These are phyloP conservation scores for Bombylius major DNA, from an alignment of 2,888 invertebrate species.

Conservation along the genomic window DNA sequence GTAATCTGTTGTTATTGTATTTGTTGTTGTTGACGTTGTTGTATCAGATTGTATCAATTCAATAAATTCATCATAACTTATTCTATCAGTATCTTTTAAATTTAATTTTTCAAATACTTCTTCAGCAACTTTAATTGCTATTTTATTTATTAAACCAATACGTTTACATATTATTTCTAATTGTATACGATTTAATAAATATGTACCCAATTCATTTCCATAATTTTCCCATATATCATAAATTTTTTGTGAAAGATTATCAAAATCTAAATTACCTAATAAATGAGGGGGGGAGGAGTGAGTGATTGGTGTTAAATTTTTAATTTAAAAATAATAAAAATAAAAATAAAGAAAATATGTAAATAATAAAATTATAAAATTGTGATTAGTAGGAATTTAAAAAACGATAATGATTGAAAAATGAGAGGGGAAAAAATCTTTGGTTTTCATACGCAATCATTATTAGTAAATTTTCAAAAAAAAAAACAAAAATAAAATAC, in stretches of 20 bases:
- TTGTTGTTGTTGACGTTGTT: slow-evolving; percentile 15
- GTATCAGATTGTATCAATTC: slow-evolving; percentile 44
- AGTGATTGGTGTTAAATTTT: slow-evolving; percentile 10
- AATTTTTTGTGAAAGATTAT: slow-evolving; percentile 41
- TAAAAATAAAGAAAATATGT: neutral
- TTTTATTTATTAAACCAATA: slow-evolving; percentile 47
- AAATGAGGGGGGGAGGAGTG: neutral
- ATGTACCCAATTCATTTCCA: slow-evolving; percentile 36
- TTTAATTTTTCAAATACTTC: slow-evolving; percentile 54
- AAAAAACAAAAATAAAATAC: no score
- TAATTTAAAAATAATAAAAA: neutral
- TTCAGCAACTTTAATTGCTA: slow-evolving; percentile 49
- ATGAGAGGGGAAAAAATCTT: no score
- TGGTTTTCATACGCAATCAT: no score
- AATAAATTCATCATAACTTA: slow-evolving; percentile 53
- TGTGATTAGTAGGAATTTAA: no score
- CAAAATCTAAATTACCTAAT: slow-evolving; percentile 34
- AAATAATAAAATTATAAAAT: no score
- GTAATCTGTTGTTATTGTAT: no score
- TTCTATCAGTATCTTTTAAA: slow-evolving; percentile 35
- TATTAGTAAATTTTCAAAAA: no score
- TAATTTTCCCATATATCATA: slow-evolving; percentile 50
- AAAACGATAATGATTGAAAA: no score
- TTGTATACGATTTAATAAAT: slow-evolving; percentile 47
- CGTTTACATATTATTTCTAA: slow-evolving; percentile 51